Percentiles rank a stretch among this genome's conserved stretches.
Conservation (phyloP, 2,797 vertebrate genomes). For the Salmo trutta region DNA sequence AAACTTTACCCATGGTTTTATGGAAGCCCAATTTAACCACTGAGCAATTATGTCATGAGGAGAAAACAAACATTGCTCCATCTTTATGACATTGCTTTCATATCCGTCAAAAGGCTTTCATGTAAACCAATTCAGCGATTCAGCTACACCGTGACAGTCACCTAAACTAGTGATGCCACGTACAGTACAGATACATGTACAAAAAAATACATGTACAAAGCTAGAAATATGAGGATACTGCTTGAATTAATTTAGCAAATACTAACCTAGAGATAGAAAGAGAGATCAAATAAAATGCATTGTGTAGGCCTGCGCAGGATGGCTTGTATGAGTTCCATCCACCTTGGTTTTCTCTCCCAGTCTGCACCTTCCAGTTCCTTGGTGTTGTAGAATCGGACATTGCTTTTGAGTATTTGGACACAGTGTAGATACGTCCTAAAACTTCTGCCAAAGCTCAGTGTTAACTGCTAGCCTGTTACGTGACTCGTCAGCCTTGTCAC, state of each 20-base stretch:
- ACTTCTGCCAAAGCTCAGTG: background rate
- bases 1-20: slow-evolving; percentile 31
- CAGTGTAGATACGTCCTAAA: background rate
- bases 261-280: background rate
- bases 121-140: slow-evolving; percentile 11
- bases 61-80: slow-evolving; percentile 21
- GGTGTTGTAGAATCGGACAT: no score
- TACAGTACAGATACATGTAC: background rate
- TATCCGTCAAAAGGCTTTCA: slow-evolving; percentile 8
- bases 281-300: background rate
- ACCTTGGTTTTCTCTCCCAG: no score
- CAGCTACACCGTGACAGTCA: background rate
- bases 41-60: slow-evolving; percentile 17
- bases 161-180: background rate
- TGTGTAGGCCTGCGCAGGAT: background rate
- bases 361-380: no score
- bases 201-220: background rate
- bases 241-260: background rate
- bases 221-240: background rate
- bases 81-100: slow-evolving; percentile 17
- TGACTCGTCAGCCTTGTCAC: background rate
- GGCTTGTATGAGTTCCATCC: no score
- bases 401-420: background rate
- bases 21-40: background rate
- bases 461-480: background rate